Evolutionary conservation across 2,888 invertebrate genomes (phyloP).

Genomic region (Cabera pusaria): DNA sequence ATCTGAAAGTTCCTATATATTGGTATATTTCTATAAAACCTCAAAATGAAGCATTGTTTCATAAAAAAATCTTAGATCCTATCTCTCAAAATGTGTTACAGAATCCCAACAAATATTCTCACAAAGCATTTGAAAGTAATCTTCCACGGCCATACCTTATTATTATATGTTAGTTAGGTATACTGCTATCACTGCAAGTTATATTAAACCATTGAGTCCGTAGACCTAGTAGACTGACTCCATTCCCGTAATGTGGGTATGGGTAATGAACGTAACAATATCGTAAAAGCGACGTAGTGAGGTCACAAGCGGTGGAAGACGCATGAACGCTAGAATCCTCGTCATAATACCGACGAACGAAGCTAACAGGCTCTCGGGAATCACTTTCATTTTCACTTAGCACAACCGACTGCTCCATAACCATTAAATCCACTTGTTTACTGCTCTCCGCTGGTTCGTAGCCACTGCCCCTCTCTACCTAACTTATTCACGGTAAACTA

Average conservation of each 20-base stretch:
- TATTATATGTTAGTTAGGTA: background rate
- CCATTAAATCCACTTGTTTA: conserved; percentile 72
- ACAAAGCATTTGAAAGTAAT: too few relatives aligned
- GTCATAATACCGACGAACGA: conserved; percentile 53
- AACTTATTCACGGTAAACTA: conserved; percentile 67
- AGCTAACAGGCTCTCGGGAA: conserved; percentile 62
- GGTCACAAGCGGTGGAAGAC: conserved; percentile 42
- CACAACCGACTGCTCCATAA: conserved; percentile 65
- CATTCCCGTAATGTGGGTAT: conserved; percentile 43
- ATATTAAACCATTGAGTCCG: conserved; percentile 5
- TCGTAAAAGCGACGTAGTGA: conserved; percentile 45
- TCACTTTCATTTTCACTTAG: conserved; percentile 76
- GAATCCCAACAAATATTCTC: too few relatives aligned
- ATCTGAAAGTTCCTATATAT: too few relatives aligned
- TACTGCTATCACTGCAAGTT: conserved; percentile 17
- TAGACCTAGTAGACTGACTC: conserved; percentile 34
- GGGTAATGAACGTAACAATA: conserved; percentile 51
- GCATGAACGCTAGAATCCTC: conserved; percentile 52
- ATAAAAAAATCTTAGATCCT: too few relatives aligned
- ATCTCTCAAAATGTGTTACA: too few relatives aligned
- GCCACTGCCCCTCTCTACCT: conserved; percentile 47
- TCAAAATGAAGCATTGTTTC: too few relatives aligned
- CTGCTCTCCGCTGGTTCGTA: conserved; percentile 48
- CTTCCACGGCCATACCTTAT: too few relatives aligned
- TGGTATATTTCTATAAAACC: too few relatives aligned